Evolutionary conservation across 2,888 invertebrate genomes (phyloP), one percentile per base, ranked within the genome.

Genomic region (Eilema depressum): DNA sequence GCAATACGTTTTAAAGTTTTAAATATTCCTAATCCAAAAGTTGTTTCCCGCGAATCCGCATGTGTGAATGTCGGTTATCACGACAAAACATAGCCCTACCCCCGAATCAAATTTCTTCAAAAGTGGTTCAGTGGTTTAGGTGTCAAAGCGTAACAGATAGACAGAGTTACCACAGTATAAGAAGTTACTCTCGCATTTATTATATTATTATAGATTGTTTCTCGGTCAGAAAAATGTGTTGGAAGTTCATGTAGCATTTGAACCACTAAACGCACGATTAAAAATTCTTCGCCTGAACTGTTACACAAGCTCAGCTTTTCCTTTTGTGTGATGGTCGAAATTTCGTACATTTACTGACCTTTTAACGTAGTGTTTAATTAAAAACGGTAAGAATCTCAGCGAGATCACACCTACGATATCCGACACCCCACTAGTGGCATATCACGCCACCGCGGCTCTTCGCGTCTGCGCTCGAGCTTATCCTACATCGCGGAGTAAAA

Each of bases 361-460:
- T 77, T 79, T 17, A 71, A 73, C 68, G 68, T 63, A 65, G 78
- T 81, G 81, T 84, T 85, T 85, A 89, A 88, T 87, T 87, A 85
- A 85, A 85, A 86, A 89, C 87, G 88, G 86, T 89, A 86, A 86
- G 88, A 86, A 83, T 85, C 78, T 82, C 63, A 41, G 61, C 53
- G 80, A 86, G 89, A 91, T 91, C 84, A 81, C 80, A 81, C 72
- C 73, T 75, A 68, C 71, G 88, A 89, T 89, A 82, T 53, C 41
- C 72, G 65, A 68, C 63, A 77, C 80, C 79, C 78, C 80, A 71
- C 82, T 64, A 47, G 64, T 83, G 84, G 72, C 81, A 82, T 83
- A 83, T 82, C 84, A 82, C 83, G 83, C 82, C 74, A 83, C 93
- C 92, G 92, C 92, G 88, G 93, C 86, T 64, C 56, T 37, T 75